phyloP scores from a whole-genome alignment of 2,113 vertebrate species.

The Acanthochromis polyacanthus region DNA sequence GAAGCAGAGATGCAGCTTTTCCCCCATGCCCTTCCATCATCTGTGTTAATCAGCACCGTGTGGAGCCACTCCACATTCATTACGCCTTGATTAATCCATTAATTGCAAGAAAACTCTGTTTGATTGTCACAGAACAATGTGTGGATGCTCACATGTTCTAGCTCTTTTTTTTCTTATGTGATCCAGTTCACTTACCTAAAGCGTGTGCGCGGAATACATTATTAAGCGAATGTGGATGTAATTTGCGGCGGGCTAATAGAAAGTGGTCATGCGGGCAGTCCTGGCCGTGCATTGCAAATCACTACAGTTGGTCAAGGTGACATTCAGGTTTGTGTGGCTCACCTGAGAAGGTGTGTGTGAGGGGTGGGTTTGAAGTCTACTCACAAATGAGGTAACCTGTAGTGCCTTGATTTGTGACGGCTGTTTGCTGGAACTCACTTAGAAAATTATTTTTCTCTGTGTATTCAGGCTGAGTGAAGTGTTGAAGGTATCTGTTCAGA shows the following conservation, averaged over 20 bases:
- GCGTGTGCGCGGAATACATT: conserved; percentile 50
- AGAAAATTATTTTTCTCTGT: neutral
- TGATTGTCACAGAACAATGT: conserved; percentile 60
- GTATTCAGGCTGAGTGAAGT: neutral
- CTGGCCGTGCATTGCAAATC: conserved; percentile 69
- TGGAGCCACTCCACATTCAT: conserved; percentile 80
- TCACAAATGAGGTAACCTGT: conserved; percentile 7
- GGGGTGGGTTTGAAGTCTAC: neutral
- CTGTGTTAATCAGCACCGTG: conserved; percentile 76
- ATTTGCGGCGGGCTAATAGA: conserved; percentile 69
- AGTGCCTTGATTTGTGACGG: conserved; percentile 1
- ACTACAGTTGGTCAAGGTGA: conserved; percentile 72
- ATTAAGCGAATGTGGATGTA: conserved; percentile 45
- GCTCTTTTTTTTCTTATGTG: conserved; percentile 1
- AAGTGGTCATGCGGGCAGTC: conserved; percentile 59
- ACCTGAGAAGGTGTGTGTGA: conserved; percentile 55
- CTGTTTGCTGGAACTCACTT: conserved; percentile 6
- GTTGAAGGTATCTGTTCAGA: too few relatives aligned
- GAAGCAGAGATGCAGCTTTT: conserved; percentile 41
- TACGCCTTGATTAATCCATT: conserved; percentile 77
- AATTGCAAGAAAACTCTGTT: conserved; percentile 70
- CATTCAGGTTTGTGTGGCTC: conserved; percentile 47
- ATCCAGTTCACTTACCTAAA: neutral
- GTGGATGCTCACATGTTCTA: neutral
- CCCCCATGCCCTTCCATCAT: conserved; percentile 67